Base-by-base conservation (phyloP, 2,888 invertebrate genomes). In the Pseudolycoriella hygida region DNA sequence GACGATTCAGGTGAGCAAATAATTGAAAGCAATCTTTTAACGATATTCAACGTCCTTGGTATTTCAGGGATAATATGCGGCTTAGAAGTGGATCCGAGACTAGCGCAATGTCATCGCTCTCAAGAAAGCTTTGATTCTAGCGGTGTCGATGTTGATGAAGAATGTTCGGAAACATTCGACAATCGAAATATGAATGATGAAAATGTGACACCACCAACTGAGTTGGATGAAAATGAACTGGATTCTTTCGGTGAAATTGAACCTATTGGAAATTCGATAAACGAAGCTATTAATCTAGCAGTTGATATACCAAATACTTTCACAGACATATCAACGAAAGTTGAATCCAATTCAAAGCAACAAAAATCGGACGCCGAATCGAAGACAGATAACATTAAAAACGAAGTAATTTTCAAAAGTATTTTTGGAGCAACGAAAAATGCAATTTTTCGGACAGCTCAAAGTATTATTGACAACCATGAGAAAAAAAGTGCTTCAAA, bases 111-210 rank as follows among this genome's bases (percentile, higher is more conserved):
- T 47, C 59, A 64, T 14, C 73, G 79, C 55, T 83, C 81, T 50
- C 71, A 78, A 54, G 83, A 84, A 60, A 82, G 82, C 53, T 68
- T 83, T 44, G 81, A 83, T 59, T 78, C 80, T 8, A 75, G 79
- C 20, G 60, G 70, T 57, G 62, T 64, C 55, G 71, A 78, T 58
- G 69, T 72, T 47, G 75, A 75, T 54, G 73, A 74, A 56, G 68
- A 70, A 53, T 25, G 25, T 25, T 25, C 25, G 25, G 25, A 25
- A 25, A 60, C 64, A 45, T 53, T 63, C 40, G 65, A 66, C 31
- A 62, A 64, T 2, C 60, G 58, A 10, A 66, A 65, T 5, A 64
- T 65, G 59, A 64, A 66, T 47, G 65, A 63, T 48, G 65, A 66
- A 43, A 64, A 64, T 49, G 58, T 59, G 48, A 54, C 60, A 55